A percentile compares a stretch with the other conserved stretches of the same genome.
phyloP scores from a whole-genome alignment of 1,140 invertebrate genomes.

The Plectrocnemia conspersa region DNA sequence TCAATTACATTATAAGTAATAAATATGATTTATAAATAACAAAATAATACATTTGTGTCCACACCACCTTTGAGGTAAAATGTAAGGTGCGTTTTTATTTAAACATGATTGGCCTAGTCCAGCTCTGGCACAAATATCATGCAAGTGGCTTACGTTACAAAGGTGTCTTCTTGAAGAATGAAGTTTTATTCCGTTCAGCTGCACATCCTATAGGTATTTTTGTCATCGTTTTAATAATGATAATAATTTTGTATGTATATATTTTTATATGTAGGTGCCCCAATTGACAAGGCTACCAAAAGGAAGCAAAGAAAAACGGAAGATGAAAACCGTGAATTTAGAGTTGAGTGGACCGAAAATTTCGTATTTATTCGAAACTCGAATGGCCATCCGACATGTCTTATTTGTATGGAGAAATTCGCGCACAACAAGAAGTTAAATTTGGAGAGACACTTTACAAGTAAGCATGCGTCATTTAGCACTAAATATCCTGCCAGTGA shows the following conservation, averaged over 20 bases:
- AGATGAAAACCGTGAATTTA: slow-evolving; percentile 36
- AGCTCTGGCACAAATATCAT: too few relatives aligned
- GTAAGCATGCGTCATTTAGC: too few relatives aligned
- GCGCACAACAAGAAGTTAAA: slow-evolving; percentile 37
- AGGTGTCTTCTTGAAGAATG: background rate
- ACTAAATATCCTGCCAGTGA: background rate
- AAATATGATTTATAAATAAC: too few relatives aligned
- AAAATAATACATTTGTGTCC: too few relatives aligned
- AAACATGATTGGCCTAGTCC: too few relatives aligned
- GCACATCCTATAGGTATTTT: background rate
- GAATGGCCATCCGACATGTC: too few relatives aligned
- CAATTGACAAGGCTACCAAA: slow-evolving; percentile 18
- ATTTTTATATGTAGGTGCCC: background rate
- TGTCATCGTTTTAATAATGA: slow-evolving; percentile 5
- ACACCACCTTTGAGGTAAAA: too few relatives aligned
- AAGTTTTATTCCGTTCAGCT: background rate
- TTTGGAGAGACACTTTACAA: slow-evolving; percentile 35
- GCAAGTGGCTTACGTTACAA: too few relatives aligned
- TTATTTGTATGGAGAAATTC: too few relatives aligned
- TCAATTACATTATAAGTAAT: too few relatives aligned
- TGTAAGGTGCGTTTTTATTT: too few relatives aligned
- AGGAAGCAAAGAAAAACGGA: slow-evolving; percentile 33
- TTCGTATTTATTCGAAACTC: too few relatives aligned
- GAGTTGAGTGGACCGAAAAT: slow-evolving; percentile 31
- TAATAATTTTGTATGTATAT: background rate